Base-by-base conservation (phyloP, 2,113 vertebrate species). In the Phalacrocorax pelagicus region DNA sequence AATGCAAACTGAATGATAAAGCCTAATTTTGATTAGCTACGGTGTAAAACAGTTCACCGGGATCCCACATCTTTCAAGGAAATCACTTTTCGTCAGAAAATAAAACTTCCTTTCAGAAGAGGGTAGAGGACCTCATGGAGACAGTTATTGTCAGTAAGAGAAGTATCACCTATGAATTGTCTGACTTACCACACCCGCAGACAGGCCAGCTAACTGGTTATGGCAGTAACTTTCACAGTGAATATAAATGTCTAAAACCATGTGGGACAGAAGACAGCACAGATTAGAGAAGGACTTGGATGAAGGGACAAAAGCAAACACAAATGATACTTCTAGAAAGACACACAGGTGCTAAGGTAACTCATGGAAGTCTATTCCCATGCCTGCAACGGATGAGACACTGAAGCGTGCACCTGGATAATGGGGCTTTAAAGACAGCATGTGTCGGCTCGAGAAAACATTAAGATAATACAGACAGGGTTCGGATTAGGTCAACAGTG, bases 181-280 rank as follows among this genome's bases (percentile, higher is more conserved):
- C 47, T 1, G 1, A 42, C 47, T 36, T 10, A 6, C 5, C 34
- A 13, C 5, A 15, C 63, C 13, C 1, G 2, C 49, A 74, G 40
- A 12, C 23, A 38, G 57, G 52, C 32, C 62, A 52, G 54, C 46
- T 57, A 44, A 29, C n/a, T 15, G 58, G 9, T 12, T 46, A 51
- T 1, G 23, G 69, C 59, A 79, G 2, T 6, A 74, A 42, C 59
- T 34, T 58, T 58, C 67, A 67, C 44, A 83, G 78, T 9, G 52
- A 87, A 62, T 36, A 52, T 9, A 46, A 73, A 38, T 42, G 30
- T 77, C 24, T 69, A n/a, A 65, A 81, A 90, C 42, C 7, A 42
- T 0, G 3, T 13, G 32, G 67, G 55, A 49, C 34, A 58, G 70
- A 80, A 77, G 24, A 73, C 49, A 83, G 74, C 24, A 71, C 10